Conservation (phyloP, 2,113 vertebrate species). For the Cranoglanis bouderius region DNA sequence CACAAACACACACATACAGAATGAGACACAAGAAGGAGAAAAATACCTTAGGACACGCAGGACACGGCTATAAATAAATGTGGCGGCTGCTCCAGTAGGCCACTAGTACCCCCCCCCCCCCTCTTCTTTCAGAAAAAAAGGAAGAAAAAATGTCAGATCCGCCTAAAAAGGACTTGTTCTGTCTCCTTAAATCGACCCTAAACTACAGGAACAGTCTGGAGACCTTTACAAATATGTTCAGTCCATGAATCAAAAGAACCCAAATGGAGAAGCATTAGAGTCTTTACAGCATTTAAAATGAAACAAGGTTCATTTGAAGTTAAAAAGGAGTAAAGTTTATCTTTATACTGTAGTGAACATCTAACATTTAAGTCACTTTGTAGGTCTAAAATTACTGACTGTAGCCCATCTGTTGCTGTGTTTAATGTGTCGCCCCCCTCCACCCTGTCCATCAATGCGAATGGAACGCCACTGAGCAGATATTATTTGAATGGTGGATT, state of each 20-base stretch:
- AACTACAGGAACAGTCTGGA: conserved; percentile 5
- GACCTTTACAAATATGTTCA: conserved; percentile 23
- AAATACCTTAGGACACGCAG: conserved; percentile 51
- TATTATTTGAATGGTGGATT: conserved; percentile 14
- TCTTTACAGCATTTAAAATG: neutral
- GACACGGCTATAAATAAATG: conserved; percentile 52
- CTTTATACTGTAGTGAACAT: neutral
- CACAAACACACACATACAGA: conserved; percentile 22
- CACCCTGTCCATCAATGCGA: neutral
- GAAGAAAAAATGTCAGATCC: neutral
- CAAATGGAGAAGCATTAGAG: neutral
- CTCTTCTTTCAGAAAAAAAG: neutral
- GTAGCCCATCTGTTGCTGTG: neutral
- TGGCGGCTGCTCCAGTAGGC: conserved; percentile 6
- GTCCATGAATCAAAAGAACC: neutral
- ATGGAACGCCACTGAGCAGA: neutral
- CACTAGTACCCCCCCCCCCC: neutral
- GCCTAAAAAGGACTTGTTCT: conserved; percentile 17
- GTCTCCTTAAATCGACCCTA: neutral
- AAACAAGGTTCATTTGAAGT: neutral
- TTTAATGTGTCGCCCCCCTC: neutral
- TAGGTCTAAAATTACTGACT: neutral
- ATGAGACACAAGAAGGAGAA: conserved; percentile 40
- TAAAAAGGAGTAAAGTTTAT: neutral
- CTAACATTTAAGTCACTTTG: neutral